phyloP scores from a whole-genome alignment of 2,888 invertebrate species.

The Rotaria sp. region DNA sequence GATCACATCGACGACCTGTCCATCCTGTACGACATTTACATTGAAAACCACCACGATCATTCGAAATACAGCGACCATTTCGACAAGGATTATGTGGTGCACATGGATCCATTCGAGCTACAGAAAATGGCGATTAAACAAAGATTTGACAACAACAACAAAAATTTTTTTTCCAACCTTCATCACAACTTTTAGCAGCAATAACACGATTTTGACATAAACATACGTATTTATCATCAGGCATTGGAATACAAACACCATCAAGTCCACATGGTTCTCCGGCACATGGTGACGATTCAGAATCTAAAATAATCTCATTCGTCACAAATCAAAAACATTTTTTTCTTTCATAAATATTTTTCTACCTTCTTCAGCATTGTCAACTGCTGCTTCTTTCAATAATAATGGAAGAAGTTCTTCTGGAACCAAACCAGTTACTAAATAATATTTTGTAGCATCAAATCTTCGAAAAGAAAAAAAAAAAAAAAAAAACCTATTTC shows the following conservation, averaged over 20 bases:
- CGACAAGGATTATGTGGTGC: conserved; percentile 39
- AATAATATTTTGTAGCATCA: background rate
- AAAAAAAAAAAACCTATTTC: background rate
- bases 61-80: conserved; percentile 36
- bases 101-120: conserved; percentile 34
- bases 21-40: conserved; percentile 38
- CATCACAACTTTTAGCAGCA: conserved; percentile 6
- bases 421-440: background rate
- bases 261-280: conserved; percentile 26
- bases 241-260: conserved; percentile 23
- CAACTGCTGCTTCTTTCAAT: background rate
- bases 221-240: conserved; percentile 27
- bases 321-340: no score
- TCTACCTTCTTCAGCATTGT: conserved; percentile 1
- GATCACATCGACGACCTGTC: conserved; percentile 34
- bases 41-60: conserved; percentile 26
- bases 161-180: background rate
- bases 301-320: background rate
- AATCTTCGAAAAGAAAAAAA: background rate
- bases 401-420: conserved; percentile 16
- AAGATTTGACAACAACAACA: background rate
- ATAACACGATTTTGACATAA: conserved; percentile 19
- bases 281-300: background rate
- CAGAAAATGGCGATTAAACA: background rate
- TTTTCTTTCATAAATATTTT: background rate